phyloP scores from a whole-genome alignment of 2,113 vertebrate genomes.

The Ondatra zibethicus region DNA sequence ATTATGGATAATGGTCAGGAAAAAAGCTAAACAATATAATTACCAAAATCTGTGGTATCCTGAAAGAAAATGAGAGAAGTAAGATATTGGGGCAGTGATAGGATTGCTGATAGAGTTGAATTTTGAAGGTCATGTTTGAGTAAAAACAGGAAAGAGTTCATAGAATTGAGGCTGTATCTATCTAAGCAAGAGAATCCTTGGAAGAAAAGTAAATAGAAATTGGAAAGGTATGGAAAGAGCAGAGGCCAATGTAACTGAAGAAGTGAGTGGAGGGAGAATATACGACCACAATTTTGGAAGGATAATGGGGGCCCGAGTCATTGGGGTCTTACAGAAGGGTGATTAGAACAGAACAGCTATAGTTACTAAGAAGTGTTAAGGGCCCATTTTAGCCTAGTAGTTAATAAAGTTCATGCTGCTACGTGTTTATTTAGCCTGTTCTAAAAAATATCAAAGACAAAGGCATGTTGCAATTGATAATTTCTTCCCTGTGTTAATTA shows the following conservation, averaged over 20 bases:
- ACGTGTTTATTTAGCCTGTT: not conserved
- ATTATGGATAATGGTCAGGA: too few relatives aligned
- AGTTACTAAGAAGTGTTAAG: not conserved
- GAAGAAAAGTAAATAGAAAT: conserved; percentile 1
- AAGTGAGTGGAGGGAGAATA: not conserved
- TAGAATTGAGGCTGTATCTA: not conserved
- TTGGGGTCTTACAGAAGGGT: not conserved
- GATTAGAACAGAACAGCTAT: not conserved
- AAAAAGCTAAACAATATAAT: not conserved
- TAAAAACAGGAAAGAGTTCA: conserved; percentile 22
- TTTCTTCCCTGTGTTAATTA: conserved; percentile 42
- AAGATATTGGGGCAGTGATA: not conserved
- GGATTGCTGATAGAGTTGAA: not conserved
- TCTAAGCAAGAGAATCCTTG: not conserved
- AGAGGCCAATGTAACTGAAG: not conserved
- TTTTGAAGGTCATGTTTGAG: not conserved
- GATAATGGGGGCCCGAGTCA: not conserved
- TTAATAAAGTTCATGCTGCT: not conserved
- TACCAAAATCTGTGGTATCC: not conserved
- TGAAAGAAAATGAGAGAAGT: conserved; percentile 11
- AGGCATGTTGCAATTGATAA: not conserved
- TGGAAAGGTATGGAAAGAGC: not conserved
- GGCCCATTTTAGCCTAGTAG: not conserved
- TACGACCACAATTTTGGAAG: too few relatives aligned
- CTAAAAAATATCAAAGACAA: conserved; percentile 27